Percentiles rank a stretch among this genome's conserved stretches.
Evolutionary conservation across 1,140 invertebrate genomes (phyloP).

Genomic region (Ctenoplectra terminalis): DNA sequence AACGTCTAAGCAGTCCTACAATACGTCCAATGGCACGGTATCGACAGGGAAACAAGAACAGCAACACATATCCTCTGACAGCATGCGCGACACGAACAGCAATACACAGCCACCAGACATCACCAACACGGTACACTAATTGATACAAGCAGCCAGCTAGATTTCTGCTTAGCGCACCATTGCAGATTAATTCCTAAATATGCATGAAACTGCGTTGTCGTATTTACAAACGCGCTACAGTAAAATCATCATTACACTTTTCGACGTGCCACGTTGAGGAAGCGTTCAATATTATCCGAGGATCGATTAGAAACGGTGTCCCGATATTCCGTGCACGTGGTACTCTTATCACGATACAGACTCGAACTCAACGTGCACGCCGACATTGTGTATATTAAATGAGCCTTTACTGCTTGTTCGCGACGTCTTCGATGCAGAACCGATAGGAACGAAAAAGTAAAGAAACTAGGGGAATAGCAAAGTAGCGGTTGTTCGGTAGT

Average conservation of each 20-base stretch:
- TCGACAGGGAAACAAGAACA: slow-evolving; percentile 48
- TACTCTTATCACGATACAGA: not conserved
- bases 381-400: not conserved
- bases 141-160: slow-evolving; percentile 41
- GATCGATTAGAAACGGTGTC: slow-evolving; percentile 24
- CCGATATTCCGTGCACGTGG: slow-evolving; percentile 5
- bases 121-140: slow-evolving; percentile 65
- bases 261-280: not conserved
- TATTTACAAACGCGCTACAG: slow-evolving; percentile 1
- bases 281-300: slow-evolving; percentile 19
- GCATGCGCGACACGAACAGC: slow-evolving; percentile 72
- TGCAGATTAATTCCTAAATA: slow-evolving; percentile 28
- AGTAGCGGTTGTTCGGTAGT: not conserved
- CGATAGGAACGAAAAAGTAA: not conserved
- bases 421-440: not conserved
- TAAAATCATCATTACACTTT: slow-evolving; percentile 30
- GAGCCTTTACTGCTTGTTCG: not conserved
- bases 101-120: slow-evolving; percentile 62
- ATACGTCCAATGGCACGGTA: slow-evolving; percentile 46
- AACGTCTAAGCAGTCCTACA: slow-evolving; percentile 75
- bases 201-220: not conserved
- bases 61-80: slow-evolving; percentile 60
- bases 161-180: not conserved
- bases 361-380: not conserved
- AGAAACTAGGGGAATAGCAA: not conserved